phyloP scores from a whole-genome alignment of 2,888 invertebrate genomes.

The Cerastis rubricosa region DNA sequence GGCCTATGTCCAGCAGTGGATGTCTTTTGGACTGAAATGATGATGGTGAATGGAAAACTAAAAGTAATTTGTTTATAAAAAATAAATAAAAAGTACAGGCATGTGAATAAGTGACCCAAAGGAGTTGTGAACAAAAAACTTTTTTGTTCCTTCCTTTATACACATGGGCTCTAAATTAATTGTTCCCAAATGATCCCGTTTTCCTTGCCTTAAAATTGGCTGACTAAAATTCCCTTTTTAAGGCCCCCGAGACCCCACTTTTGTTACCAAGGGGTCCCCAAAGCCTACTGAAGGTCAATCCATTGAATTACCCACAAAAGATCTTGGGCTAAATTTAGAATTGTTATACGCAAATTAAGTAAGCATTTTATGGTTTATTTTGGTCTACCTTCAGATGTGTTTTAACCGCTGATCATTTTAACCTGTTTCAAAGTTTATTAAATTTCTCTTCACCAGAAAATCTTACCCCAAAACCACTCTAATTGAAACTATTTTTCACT shows the following conservation, averaged over 20 bases:
- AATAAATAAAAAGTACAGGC: not conserved
- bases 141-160: conserved; percentile 31
- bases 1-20: too few relatives aligned
- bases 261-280: conserved; percentile 50
- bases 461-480: not conserved
- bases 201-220: conserved; percentile 60
- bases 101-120: conserved; percentile 24
- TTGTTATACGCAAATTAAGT: conserved; percentile 54
- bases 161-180: conserved; percentile 59
- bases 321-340: conserved; percentile 51
- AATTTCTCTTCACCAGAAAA: not conserved
- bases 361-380: conserved; percentile 35
- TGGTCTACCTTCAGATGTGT: not conserved
- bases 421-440: not conserved
- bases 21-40: too few relatives aligned
- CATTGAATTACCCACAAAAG: conserved; percentile 61
- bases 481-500: not conserved
- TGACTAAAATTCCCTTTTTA: conserved; percentile 48
- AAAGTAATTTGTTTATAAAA: not conserved
- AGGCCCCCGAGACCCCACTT: conserved; percentile 48
- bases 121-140: conserved; percentile 20
- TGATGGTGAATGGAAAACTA: too few relatives aligned
- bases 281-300: conserved; percentile 51
- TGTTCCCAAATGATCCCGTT: conserved; percentile 60
- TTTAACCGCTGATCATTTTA: not conserved